Evolutionary conservation across 2,113 vertebrate genomes (phyloP).

Genomic region (Trematocara macrostoma): DNA sequence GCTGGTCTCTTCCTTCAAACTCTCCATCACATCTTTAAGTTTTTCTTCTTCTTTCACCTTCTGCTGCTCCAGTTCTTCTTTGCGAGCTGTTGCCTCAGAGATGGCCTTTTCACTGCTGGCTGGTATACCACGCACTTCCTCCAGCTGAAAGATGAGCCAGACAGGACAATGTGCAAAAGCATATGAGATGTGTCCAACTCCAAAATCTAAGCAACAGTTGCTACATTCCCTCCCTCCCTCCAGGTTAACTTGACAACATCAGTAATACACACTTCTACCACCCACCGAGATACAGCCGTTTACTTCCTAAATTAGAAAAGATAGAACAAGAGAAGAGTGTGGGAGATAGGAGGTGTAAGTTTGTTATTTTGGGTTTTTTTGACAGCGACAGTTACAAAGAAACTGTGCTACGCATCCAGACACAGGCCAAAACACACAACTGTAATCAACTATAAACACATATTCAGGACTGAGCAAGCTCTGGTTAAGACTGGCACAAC

Average conservation of each 20-base stretch:
- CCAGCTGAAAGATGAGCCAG: slow-evolving; percentile 69
- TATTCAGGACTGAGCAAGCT: not conserved
- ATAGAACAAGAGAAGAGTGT: not conserved
- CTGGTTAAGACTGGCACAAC: slow-evolving; percentile 33
- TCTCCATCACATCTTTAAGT: slow-evolving; percentile 83
- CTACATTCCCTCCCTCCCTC: not conserved
- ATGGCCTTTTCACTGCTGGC: slow-evolving; percentile 77
- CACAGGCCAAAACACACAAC: slow-evolving; percentile 19
- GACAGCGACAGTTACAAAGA: not conserved
- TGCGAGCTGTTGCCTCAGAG: slow-evolving; percentile 74
- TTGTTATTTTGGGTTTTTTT: not conserved
- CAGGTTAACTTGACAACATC: not conserved
- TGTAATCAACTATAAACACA: slow-evolving; percentile 40
- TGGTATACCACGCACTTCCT: slow-evolving; percentile 79
- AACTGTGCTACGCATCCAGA: not conserved
- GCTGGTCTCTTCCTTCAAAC: slow-evolving; percentile 86
- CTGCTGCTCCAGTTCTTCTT: slow-evolving; percentile 76
- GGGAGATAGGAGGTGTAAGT: not conserved
- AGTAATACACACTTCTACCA: not conserved
- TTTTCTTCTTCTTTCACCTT: slow-evolving; percentile 83
- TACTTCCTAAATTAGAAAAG: not conserved
- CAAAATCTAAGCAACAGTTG: not conserved
- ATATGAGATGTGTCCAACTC: not conserved
- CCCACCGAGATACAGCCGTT: not conserved
- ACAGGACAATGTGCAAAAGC: not conserved